These are phyloP conservation scores for Caenorhabditis sulstoni DNA, from an alignment of 2,888 invertebrate species.

Conservation along the genomic window DNA sequence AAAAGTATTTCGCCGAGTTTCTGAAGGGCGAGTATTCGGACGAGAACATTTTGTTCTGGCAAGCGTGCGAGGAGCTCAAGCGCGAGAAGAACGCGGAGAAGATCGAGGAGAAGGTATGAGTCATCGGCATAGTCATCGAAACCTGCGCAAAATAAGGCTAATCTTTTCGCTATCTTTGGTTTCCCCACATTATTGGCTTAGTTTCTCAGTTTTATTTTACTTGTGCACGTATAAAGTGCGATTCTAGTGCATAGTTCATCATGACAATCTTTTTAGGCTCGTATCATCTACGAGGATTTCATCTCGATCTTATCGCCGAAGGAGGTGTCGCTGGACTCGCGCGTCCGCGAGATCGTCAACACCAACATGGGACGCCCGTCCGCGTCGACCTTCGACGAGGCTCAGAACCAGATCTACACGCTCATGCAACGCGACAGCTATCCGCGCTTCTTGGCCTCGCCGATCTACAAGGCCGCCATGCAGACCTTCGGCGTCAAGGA, in stretches of 20 bases:
- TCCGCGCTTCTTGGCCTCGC: conserved; percentile 92
- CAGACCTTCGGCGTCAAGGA: conserved; percentile 44
- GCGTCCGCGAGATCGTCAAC: conserved; percentile 97
- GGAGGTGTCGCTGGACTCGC: conserved; percentile 98
- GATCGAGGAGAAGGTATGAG: conserved; percentile 89
- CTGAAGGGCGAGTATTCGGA: conserved; percentile 79
- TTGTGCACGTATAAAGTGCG: too few relatives aligned
- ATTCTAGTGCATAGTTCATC: too few relatives aligned
- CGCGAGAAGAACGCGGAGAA: conserved; percentile 92
- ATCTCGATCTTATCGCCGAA: conserved; percentile 99
- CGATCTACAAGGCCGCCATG: conserved; percentile 87
- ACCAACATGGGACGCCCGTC: conserved; percentile 89
- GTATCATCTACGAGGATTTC: conserved; percentile 88
- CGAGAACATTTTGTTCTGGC: conserved; percentile 80
- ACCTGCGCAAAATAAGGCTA: background rate
- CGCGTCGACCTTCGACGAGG: conserved; percentile 97
- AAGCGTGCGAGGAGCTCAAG: conserved; percentile 82
- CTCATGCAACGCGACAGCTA: conserved; percentile 99
- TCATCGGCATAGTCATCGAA: background rate
- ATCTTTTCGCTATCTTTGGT: too few relatives aligned
- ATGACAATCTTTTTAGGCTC: conserved; percentile 67
- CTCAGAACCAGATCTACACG: conserved; percentile 99
- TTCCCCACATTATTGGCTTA: too few relatives aligned
- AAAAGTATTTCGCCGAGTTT: conserved; percentile 79
- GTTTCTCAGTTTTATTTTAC: too few relatives aligned